Percentiles rank a stretch among this genome's conserved stretches.
phyloP scores from a whole-genome alignment of 92 coral and sea anemone species.

The Hydrozoanthus gracilis region DNA sequence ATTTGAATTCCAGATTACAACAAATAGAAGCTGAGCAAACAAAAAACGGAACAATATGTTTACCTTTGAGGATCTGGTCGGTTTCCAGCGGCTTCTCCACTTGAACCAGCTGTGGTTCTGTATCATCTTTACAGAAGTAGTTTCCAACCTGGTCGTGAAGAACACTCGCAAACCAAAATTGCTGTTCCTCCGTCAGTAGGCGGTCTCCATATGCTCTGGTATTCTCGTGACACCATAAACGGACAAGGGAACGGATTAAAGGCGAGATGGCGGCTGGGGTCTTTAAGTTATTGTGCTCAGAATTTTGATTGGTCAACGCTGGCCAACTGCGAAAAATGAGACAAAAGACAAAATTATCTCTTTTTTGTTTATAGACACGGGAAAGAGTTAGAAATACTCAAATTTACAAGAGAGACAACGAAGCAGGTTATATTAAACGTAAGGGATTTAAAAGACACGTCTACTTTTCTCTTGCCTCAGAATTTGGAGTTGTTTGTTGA shows the following conservation, averaged over 20 bases:
- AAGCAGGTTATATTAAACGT: too few species aligned
- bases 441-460: too few species aligned
- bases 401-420: not conserved
- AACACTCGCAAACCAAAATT: slow-evolving; percentile 86
- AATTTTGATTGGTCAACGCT: slow-evolving; percentile 45
- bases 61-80: slow-evolving; percentile 54
- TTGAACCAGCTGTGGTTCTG: slow-evolving; percentile 33
- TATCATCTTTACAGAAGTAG: slow-evolving; percentile 82
- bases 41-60: not conserved
- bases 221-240: slow-evolving; percentile 98
- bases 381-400: not conserved
- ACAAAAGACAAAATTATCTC: too few species aligned
- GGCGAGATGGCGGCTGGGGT: slow-evolving; percentile 97
- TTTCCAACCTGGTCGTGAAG: slow-evolving; percentile 81
- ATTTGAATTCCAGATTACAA: not conserved
- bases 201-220: slow-evolving; percentile 91
- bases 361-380: too few species aligned
- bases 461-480: too few species aligned
- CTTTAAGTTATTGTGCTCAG: slow-evolving; percentile 44
- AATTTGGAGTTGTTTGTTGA: too few species aligned
- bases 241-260: slow-evolving; percentile 88
- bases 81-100: slow-evolving; percentile 41
- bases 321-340: slow-evolving; percentile 73
- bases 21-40: not conserved
- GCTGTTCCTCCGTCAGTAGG: slow-evolving; percentile 81